Base-by-base conservation (phyloP, 1,140 invertebrate genomes). In the Chrysoperla carnea region DNA sequence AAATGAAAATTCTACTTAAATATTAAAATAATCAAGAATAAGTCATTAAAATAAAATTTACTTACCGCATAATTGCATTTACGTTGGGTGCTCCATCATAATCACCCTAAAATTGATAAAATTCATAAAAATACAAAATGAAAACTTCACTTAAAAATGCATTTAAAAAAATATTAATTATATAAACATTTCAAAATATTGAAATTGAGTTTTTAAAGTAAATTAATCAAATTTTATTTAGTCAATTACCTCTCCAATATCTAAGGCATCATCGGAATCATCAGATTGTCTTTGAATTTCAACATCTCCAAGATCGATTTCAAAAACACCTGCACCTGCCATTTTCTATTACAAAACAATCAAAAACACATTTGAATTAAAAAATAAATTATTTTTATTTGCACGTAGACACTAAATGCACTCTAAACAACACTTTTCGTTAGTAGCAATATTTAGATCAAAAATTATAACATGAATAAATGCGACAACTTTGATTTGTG, bases 301-400 rank as follows among this genome's bases (percentile, higher is more conserved):
- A 60, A 84, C 82, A 48, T 70, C 68, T 50, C 81, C 78, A 53
- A 91, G 66, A 64, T 93, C 87, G 58, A 93, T 76, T 67, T 92
- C 85, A 64, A 93, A 92, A 58, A 91, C 73, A 58, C 76, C 78
- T 59, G 80, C 80, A 33, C 31, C 31, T 33, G 31, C 31, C 31
- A 33, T 33, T 33, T 33, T 33, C 8, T 11, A 12, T 33, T 33
- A 33, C n/a, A 33, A 33, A 9, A 12, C 31, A 33, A 33, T 33
- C 31, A 33, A 33, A 33, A 33, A 33, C 31, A 6, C 31, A 33
- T 33, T 33, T 11, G 31, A 33, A 33, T 23, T 3, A 23, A 23
- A 23, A 23, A 23, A 23, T 23, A 23, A 23, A 23, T 23, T 23
- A 23, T 23, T 23, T 23, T 23, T 23, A 23, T 3, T 23, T 23